A percentile compares a stretch with the other conserved stretches of the same genome.
These are phyloP conservation scores for Heteronetta atricapilla DNA, from an alignment of 2,113 vertebrate species.

Conservation along the genomic window DNA sequence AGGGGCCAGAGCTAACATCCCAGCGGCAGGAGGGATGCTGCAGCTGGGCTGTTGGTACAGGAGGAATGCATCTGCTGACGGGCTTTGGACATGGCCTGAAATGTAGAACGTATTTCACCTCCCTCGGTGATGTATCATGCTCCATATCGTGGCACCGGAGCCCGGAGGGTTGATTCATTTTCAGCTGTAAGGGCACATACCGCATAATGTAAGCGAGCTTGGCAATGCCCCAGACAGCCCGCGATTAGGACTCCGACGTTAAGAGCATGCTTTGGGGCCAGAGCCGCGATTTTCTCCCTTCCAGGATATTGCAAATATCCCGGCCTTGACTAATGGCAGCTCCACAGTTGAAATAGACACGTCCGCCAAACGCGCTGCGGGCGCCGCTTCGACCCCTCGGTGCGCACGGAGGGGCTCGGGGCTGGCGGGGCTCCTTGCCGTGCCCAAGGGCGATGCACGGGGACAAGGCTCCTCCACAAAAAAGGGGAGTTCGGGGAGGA, in stretches of 20 bases:
- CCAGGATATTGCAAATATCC: neutral
- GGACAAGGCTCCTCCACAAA: neutral
- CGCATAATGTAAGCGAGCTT: neutral
- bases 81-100: neutral
- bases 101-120: neutral
- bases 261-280: neutral
- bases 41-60: neutral
- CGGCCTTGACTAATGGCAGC: neutral
- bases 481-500: neutral
- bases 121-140: neutral
- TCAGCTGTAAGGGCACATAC: neutral
- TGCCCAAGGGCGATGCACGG: neutral
- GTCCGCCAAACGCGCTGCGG: accelerated
- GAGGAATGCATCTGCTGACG: neutral
- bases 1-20: neutral
- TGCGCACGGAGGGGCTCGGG: neutral
- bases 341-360: neutral
- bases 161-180: neutral
- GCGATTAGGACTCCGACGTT: neutral
- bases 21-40: neutral
- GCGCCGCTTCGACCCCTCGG: neutral
- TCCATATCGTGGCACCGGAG: neutral
- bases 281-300: neutral
- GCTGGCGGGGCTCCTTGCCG: neutral
- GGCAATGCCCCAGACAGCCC: neutral